Conservation (phyloP, 2,888 invertebrate genomes). For the Apoda limacodes region DNA sequence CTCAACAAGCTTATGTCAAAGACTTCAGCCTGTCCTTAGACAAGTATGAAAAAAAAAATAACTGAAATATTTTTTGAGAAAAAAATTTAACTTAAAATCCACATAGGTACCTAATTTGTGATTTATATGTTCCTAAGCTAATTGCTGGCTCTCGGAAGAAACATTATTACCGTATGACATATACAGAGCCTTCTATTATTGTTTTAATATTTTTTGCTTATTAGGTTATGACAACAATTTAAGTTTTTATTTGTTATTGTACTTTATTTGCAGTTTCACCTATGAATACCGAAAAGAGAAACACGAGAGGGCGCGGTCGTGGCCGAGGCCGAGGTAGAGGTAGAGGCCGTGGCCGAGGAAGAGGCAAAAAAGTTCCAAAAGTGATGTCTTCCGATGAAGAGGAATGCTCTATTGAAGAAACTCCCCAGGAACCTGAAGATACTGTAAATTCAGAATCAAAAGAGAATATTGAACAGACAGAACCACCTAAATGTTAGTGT, state of each 20-base stretch:
- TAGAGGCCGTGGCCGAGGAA: slow-evolving; percentile 76
- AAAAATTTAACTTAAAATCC: too few species aligned
- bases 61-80: too few species aligned
- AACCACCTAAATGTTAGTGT: slow-evolving; percentile 66
- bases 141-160: too few species aligned
- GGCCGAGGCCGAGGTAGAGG: slow-evolving; percentile 85
- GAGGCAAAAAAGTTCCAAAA: slow-evolving; percentile 81
- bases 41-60: too few species aligned
- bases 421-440: slow-evolving; percentile 65
- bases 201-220: too few species aligned
- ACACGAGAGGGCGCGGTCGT: slow-evolving; percentile 78
- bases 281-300: slow-evolving; percentile 71
- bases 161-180: too few species aligned
- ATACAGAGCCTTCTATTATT: too few species aligned
- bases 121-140: too few species aligned
- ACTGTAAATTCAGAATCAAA: slow-evolving; percentile 46
- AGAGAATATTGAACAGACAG: slow-evolving; percentile 54
- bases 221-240: neutral
- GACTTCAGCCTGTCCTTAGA: too few species aligned
- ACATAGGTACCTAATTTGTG: too few species aligned
- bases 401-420: slow-evolving; percentile 62
- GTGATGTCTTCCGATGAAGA: slow-evolving; percentile 74
- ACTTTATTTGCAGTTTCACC: slow-evolving; percentile 2
- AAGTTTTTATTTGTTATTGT: slow-evolving; percentile 2
- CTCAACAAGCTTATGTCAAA: too few species aligned